Conservation (phyloP, 1,140 invertebrate genomes). For the Zaprionus vittiger region DNA sequence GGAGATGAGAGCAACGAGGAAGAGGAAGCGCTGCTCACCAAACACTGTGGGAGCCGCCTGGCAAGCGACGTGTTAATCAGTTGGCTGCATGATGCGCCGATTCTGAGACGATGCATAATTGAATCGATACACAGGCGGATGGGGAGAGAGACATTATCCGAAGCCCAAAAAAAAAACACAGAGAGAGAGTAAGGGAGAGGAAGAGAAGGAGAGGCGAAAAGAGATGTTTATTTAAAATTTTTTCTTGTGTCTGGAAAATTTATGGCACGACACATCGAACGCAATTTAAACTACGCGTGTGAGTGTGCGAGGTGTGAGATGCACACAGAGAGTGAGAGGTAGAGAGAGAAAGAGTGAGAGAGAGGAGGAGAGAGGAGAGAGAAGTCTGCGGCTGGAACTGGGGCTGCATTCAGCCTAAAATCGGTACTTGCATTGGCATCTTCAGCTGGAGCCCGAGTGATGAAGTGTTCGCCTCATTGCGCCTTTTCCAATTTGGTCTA, state of each 20-base stretch:
- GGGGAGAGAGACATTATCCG: not conserved
- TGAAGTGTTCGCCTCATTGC: conserved; percentile 64
- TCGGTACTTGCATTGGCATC: conserved; percentile 25
- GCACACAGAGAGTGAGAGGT: not conserved
- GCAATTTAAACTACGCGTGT: conserved; percentile 81
- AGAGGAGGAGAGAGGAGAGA: not conserved
- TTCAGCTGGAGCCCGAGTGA: conserved; percentile 43
- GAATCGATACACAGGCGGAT: conserved; percentile 63
- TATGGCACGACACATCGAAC: conserved; percentile 69
- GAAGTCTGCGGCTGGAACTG: not conserved
- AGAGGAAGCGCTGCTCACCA: not conserved
- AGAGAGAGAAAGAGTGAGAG: conserved; percentile 8
- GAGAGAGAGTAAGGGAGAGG: not conserved
- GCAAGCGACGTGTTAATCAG: conserved; percentile 66
- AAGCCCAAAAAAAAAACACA: conserved; percentile 40
- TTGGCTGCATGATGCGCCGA: conserved; percentile 64
- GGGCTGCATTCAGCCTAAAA: conserved; percentile 16
- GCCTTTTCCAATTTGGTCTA: conserved; percentile 55
- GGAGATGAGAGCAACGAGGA: not conserved
- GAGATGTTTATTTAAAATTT: conserved; percentile 46
- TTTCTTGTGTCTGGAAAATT: conserved; percentile 51
- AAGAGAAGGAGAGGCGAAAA: not conserved
- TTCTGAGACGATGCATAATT: conserved; percentile 58
- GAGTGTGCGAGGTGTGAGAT: conserved; percentile 50
- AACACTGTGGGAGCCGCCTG: conserved; percentile 59